Evolutionary conservation across 2,113 vertebrate species (phyloP).

Genomic region (Ammodytes dubius): DNA sequence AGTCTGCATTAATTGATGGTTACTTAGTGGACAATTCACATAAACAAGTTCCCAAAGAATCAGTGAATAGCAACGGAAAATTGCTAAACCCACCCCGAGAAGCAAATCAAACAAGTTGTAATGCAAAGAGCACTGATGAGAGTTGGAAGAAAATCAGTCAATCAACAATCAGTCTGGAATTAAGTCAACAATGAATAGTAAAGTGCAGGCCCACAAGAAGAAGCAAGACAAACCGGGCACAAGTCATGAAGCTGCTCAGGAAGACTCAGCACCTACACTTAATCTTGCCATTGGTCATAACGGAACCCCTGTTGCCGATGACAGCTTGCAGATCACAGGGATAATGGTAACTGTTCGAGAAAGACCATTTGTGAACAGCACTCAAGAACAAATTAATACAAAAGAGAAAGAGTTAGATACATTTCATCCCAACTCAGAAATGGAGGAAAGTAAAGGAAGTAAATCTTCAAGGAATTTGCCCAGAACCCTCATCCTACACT

Average conservation of each 20-base stretch:
- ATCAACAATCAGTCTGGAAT: slow-evolving; percentile 19
- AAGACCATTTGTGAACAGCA: slow-evolving; percentile 35
- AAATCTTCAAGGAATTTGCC: slow-evolving; percentile 14
- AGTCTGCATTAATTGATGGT: slow-evolving; percentile 23
- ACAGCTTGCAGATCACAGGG: slow-evolving; percentile 70
- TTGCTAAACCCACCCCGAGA: neutral
- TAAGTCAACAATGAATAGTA: slow-evolving; percentile 26
- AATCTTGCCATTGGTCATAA: slow-evolving; percentile 41
- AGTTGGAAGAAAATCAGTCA: slow-evolving; percentile 22
- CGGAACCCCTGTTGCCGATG: slow-evolving; percentile 22
- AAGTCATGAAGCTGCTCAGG: slow-evolving; percentile 4
- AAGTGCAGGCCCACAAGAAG: slow-evolving; percentile 21
- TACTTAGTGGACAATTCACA: slow-evolving; percentile 6
- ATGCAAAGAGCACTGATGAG: neutral
- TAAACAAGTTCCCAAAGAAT: slow-evolving; percentile 37
- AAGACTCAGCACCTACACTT: slow-evolving; percentile 40
- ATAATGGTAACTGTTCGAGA: slow-evolving; percentile 76
- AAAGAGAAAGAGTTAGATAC: slow-evolving; percentile 33
- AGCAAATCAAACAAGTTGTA: slow-evolving; percentile 11
- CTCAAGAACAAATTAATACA: slow-evolving; percentile 1
- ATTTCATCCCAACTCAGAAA: neutral
- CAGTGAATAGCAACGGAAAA: slow-evolving; percentile 5
- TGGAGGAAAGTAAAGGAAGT: slow-evolving; percentile 37
- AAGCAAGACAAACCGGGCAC: slow-evolving; percentile 16
- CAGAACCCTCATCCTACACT: slow-evolving; percentile 36